Base-by-base conservation (phyloP, 2,113 vertebrate species). In the Hypomesus transpacificus region DNA sequence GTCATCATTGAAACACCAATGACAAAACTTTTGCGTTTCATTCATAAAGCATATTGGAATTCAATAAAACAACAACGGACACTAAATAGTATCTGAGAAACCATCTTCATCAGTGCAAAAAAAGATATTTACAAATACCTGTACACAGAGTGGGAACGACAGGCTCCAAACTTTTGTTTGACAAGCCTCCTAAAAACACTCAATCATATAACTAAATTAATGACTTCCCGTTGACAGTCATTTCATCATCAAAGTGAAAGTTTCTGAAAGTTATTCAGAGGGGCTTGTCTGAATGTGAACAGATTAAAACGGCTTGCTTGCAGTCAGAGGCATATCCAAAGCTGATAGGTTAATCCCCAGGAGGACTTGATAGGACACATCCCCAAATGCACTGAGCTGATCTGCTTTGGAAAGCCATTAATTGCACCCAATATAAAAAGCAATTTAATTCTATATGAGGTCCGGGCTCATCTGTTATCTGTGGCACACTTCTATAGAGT, bases 391-490 rank as follows among this genome's bases (percentile, higher is more conserved):
- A 79, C 71, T 70, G 75, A 79, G 82, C 80, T 65, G 26, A 67
- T 52, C 71, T 75, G 79, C 80, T 59, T 82, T 78, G 83, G 69
- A 87, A 88, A 80, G 72, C 75, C 83, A 84, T 87, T 91, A 91
- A 88, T 85, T 87, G 86, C 70, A 70, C 77, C 62, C 80, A 80
- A 83, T 85, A 79, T 78, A 72, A 82, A 85, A 87, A 80, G 75
- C 80, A 78, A 87, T 90, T 90, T 88, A 84, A 88, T 87, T 87
- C 84, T 75, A 82, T 71, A 77, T 60, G 26, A 80, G 79, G 65
- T 78, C 81, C 71, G 71, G 76, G 77, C 84, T 91, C 85, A 89
- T 88, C 82, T 87, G 86, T 90, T 92, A 87, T 90, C 87, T 77
- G 83, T 78, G 76, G 80, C 81, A 83, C 78, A 89, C 81, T 88